Base-by-base conservation (phyloP, 2,888 invertebrate genomes). In the Cephalotes varians region DNA sequence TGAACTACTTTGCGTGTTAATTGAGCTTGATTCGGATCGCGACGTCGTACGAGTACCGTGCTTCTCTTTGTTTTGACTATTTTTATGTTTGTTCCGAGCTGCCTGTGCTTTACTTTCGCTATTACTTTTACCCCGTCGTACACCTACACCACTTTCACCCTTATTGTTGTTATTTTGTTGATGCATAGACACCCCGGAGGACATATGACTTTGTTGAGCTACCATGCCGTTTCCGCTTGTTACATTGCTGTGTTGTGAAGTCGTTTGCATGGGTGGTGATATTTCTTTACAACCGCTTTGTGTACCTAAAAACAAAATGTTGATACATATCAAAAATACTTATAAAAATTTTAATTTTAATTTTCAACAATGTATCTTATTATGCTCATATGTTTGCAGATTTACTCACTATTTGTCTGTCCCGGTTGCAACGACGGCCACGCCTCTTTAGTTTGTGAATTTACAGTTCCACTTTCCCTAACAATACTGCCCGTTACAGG, bases 371-470 rank as follows among this genome's bases (percentile, higher is more conserved):
- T 10, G 21, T 62, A 18, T 56, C 12, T 37, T 37, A 31, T 21
- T 2, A 7, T 21, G 40, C 5, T 4, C 28, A n/a, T 25, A 25
- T 5, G n/a, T 7, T 18, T 40, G n/a, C 25, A 37, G 28, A 40
- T 21, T 40, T 10, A 56, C 92, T 90, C 84, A 94, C 94, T 93
- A 90, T 93, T 94, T 82, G 93, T 92, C 86, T 93, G 94, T 87
- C 94, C 94, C 82, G 94, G 92, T 87, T 94, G 94, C 91, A 94
- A 94, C 94, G 94, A 94, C 71, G 97, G 97, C 97, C 97, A 97
- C 87, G 97, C 97, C 93, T 97, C 97, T 95, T 97, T 97, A 90
- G 94, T 95, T 91, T 95, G 94, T 87, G 94, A 91, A 90, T 92
- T 94, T 84, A 90, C 88, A 85, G 91, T 93, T 72, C 94, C 94